Evolutionary conservation across 2,797 vertebrate species (phyloP), one percentile per base, ranked within the genome.

Genomic region (Galago senegalensis): DNA sequence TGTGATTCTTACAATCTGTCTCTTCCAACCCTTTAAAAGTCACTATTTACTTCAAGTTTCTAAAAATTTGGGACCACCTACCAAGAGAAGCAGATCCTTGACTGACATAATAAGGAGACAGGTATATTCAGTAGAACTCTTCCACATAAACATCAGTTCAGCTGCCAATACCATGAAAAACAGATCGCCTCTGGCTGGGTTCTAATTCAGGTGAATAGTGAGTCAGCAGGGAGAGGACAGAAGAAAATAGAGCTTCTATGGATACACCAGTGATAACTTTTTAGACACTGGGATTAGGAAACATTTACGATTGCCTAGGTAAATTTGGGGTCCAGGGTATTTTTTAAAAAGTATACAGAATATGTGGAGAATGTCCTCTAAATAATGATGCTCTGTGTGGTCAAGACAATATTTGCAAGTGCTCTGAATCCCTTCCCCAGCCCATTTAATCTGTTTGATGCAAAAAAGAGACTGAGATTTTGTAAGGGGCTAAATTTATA

Each of bases 21-120:
- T 43, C 96, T 96, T 89, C 37, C 60, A 95, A n/a, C 40, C 34
- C 60, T 96, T 93, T 73, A 92, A 94, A 91, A 91, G 17, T 23
- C 40, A 53, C 43, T 76, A 75, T 25, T 67, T 87, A 63, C 61
- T 87, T 87, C 29, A 85, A 91, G 53, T 87, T 89, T 80, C 29
- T 90, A 87, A 93, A 93, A 53, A 46, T 92, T 75, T 87, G 70
- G 60, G 61, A 43, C 46, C 37, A 94, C 60, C 25, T 70, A 87
- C 27, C 43, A 87, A 82, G 53, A 82, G 34, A 89, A 60, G 53
- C 29, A 86, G 77, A 91, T 88, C 13, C 43, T 92, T 97, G 21
- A 96, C 49, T 27, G 95, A 95, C 93, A 92, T 75, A 82, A 61
- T 58, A 60, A 94, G 21, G 3, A 89, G 34, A 61, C 7, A 77